phyloP scores from a whole-genome alignment of 1,140 invertebrate genomes.

The Drosophila sturtevanti region DNA sequence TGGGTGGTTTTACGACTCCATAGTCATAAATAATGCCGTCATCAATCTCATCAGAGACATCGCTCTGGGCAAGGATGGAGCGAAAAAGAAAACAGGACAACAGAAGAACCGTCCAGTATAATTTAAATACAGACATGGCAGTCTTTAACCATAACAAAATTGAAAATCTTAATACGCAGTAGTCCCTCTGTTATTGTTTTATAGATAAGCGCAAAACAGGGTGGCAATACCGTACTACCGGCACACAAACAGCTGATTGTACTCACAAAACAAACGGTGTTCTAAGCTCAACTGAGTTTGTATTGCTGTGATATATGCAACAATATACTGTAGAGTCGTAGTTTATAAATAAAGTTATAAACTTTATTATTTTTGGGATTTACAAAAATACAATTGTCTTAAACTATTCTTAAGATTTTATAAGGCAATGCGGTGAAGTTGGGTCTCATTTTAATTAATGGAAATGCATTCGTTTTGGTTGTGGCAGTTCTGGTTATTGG shows the following conservation, averaged over 20 bases:
- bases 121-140: not conserved
- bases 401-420: constrained; percentile 5
- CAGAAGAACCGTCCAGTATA: not conserved
- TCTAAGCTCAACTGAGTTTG: too few relatives aligned
- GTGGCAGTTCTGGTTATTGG: not conserved
- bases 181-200: not conserved
- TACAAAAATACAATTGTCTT: constrained; percentile 17
- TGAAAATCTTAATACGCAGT: not conserved
- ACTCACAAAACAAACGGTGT: too few relatives aligned
- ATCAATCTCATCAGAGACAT: not conserved
- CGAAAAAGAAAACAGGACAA: not conserved
- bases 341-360: not conserved
- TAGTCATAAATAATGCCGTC: constrained; percentile 37
- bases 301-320: too few relatives aligned
- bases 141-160: too few relatives aligned
- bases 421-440: not conserved
- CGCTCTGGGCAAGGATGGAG: too few relatives aligned
- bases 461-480: constrained; percentile 9
- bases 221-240: not conserved
- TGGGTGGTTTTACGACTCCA: constrained; percentile 16
- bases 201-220: constrained; percentile 1
- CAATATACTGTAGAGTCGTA: too few relatives aligned
- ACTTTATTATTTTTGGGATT: not conserved
- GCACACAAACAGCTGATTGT: too few relatives aligned
- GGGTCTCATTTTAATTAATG: not conserved